phyloP scores from a whole-genome alignment of 1,140 invertebrate species.

The Ridgeia piscesae region DNA sequence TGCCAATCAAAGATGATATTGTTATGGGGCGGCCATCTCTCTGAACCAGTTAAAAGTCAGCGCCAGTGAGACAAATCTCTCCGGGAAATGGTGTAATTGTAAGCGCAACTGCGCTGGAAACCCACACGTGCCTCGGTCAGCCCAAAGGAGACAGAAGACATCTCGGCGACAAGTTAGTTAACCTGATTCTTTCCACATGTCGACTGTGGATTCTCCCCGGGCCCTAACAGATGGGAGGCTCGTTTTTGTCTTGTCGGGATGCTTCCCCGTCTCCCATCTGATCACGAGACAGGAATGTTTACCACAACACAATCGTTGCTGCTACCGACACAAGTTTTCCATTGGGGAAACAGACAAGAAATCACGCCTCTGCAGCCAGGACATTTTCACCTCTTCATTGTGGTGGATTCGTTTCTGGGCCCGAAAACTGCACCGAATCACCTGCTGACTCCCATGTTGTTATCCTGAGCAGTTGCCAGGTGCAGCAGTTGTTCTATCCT shows the following conservation, averaged over 20 bases:
- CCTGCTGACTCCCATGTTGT: background rate
- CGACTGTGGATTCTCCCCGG: no score
- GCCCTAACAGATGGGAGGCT: background rate
- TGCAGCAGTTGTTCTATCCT: background rate
- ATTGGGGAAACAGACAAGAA: background rate
- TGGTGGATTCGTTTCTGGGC: background rate
- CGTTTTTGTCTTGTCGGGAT: background rate
- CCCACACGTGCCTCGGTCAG: background rate
- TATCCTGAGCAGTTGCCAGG: background rate
- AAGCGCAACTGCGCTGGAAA: background rate
- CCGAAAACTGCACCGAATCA: background rate
- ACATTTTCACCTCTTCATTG: background rate
- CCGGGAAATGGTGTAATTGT: background rate
- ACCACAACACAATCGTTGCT: background rate
- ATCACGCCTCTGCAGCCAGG: background rate
- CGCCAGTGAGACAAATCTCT: background rate
- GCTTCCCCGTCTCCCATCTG: background rate
- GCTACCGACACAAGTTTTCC: background rate
- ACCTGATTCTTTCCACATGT: background rate
- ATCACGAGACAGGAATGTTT: background rate
- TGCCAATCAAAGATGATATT: background rate
- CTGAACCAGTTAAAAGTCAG: background rate
- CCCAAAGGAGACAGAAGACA: background rate
- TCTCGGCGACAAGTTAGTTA: background rate
- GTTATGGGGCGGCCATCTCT: background rate